Conservation (phyloP, 2,888 invertebrate species). For the Laspeyria flexula region DNA sequence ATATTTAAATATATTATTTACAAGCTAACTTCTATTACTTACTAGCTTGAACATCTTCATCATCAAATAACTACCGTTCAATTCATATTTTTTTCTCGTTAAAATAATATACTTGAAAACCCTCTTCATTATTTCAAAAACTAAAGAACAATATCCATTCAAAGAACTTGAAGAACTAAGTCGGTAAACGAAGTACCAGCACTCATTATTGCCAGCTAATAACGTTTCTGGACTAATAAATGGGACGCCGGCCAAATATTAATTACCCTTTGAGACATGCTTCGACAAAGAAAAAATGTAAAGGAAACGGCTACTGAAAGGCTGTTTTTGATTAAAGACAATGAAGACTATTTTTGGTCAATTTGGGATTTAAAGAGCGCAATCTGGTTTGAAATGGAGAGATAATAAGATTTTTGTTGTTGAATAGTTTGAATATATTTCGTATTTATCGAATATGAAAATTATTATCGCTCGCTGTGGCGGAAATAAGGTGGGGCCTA, state of each 20-base stretch:
- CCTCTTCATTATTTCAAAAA: not conserved
- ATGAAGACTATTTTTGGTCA: not conserved
- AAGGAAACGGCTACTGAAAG: not conserved
- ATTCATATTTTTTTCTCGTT: too few relatives aligned
- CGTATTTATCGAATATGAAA: too few relatives aligned
- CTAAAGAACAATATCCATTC: not conserved
- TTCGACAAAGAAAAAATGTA: slow-evolving; percentile 2
- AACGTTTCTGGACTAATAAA: slow-evolving; percentile 33
- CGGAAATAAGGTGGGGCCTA: too few relatives aligned
- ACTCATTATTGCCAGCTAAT: slow-evolving; percentile 20
- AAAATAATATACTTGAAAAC: not conserved
- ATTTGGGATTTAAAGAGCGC: not conserved
- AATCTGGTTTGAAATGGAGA: too few relatives aligned
- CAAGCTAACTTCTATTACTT: too few relatives aligned
- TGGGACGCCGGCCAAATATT: slow-evolving; percentile 47
- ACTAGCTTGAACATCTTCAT: too few relatives aligned
- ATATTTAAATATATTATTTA: too few relatives aligned
- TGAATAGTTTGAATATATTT: too few relatives aligned
- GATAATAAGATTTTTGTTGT: too few relatives aligned
- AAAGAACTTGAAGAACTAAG: slow-evolving; percentile 3
- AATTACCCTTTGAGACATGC: slow-evolving; percentile 48
- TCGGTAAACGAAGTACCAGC: slow-evolving; percentile 12
- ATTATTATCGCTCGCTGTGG: too few relatives aligned
- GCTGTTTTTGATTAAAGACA: not conserved
- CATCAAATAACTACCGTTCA: too few relatives aligned